Evolutionary conservation across 2,113 vertebrate species (phyloP).

Genomic region (Nyctereutes procyonoides): DNA sequence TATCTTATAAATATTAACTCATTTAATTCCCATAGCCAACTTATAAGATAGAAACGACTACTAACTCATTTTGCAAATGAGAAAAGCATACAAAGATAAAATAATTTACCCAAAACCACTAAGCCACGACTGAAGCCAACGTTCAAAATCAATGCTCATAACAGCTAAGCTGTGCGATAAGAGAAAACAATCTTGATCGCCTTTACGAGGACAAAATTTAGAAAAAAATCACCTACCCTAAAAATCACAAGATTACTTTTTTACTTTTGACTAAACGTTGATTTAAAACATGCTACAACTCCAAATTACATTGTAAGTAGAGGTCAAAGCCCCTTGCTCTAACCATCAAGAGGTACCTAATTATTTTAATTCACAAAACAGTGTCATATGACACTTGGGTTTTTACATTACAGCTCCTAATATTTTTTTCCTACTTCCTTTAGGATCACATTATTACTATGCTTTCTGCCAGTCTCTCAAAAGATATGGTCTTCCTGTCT

Average conservation of each 20-base stretch:
- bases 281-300: not conserved
- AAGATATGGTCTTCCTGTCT: not conserved
- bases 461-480: conserved; percentile 57
- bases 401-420: not conserved
- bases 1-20: not conserved
- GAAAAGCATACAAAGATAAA: conserved; percentile 10
- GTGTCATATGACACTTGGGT: not conserved
- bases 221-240: not conserved
- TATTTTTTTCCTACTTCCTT: conserved; percentile 55
- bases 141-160: conserved; percentile 25
- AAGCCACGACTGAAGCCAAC: not conserved
- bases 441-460: conserved; percentile 1
- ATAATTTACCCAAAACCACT: not conserved
- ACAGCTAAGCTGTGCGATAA: not conserved
- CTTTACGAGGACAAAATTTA: conserved; percentile 3
- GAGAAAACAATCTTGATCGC: not conserved
- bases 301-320: not conserved
- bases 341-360: conserved; percentile 2
- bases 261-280: not conserved
- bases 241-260: not conserved
- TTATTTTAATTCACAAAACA: conserved; percentile 58
- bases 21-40: not conserved
- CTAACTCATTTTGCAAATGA: not conserved
- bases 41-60: not conserved
- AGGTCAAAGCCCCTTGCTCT: not conserved